These are phyloP conservation scores for Halcyon leucocephala DNA, from an alignment of 2,797 vertebrate species.

Conservation along the genomic window DNA sequence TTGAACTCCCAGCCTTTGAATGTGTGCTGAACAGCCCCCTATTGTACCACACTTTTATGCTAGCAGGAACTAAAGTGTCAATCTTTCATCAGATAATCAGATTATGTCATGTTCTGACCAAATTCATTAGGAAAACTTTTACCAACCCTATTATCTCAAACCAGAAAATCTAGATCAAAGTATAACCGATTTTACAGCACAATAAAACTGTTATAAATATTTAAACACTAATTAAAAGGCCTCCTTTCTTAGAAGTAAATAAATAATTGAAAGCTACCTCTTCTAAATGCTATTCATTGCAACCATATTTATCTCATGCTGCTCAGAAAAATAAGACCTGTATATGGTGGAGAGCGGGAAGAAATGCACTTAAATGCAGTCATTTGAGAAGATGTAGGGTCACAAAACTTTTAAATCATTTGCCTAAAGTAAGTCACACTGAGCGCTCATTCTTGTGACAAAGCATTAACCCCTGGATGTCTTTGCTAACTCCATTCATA, in stretches of 20 bases:
- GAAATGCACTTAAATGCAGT: neutral
- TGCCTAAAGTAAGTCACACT: neutral
- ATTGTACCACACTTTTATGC: slow-evolving; percentile 13
- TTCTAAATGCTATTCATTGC: neutral
- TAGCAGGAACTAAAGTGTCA: slow-evolving; percentile 64
- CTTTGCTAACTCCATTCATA: neutral
- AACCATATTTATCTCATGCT: neutral
- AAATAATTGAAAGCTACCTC: slow-evolving; percentile 65
- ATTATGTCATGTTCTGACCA: slow-evolving; percentile 71
- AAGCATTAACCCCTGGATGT: neutral
- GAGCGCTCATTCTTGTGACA: neutral
- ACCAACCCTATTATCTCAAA: slow-evolving; percentile 63
- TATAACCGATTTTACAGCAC: slow-evolving; percentile 38
- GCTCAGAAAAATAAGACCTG: neutral
- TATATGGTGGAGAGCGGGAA: neutral
- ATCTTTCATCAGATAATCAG: slow-evolving; percentile 74
- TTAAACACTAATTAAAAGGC: slow-evolving; percentile 66
- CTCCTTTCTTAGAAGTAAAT: slow-evolving; percentile 59
- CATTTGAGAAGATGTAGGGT: slow-evolving; percentile 1
- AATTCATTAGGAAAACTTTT: slow-evolving; percentile 71
- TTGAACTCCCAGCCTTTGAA: slow-evolving; percentile 59
- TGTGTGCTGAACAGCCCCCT: slow-evolving; percentile 56
- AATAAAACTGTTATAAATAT: slow-evolving; percentile 71
- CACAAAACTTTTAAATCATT: neutral
- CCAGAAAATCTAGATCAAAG: slow-evolving; percentile 67